Conservation (phyloP, 2,888 invertebrate genomes). For the Leucophenga montana region DNA sequence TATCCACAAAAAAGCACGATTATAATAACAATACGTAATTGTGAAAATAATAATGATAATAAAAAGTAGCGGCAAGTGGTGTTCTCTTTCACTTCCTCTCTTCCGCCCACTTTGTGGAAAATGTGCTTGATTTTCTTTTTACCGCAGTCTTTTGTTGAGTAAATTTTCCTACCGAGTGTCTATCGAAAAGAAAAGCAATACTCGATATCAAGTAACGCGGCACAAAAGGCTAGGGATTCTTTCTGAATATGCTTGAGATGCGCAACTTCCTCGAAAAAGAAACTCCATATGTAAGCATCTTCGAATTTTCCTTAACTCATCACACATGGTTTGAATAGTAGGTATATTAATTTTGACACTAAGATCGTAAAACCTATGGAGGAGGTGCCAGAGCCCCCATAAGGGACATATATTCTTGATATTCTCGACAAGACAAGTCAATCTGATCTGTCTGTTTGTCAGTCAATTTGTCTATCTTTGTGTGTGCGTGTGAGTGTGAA, state of each 20-base stretch:
- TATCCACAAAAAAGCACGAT: constrained; percentile 66
- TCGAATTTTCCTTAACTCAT: too few relatives aligned
- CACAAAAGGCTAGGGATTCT: constrained; percentile 31
- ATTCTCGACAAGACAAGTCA: too few relatives aligned
- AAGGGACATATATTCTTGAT: too few relatives aligned
- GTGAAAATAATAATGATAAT: constrained; percentile 30
- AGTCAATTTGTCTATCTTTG: too few relatives aligned
- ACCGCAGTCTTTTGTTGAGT: constrained; percentile 51
- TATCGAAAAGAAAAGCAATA: background rate
- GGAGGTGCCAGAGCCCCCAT: too few relatives aligned
- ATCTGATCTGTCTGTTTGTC: too few relatives aligned
- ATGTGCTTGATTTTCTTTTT: constrained; percentile 23
- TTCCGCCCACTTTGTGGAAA: background rate
- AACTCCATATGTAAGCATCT: too few relatives aligned
- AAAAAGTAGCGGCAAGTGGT: constrained; percentile 14
- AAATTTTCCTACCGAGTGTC: constrained; percentile 59
- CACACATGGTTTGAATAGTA: too few relatives aligned
- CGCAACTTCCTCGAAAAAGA: too few relatives aligned
- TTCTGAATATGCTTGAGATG: constrained; percentile 30
- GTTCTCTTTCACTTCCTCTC: background rate
- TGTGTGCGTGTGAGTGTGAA: too few relatives aligned
- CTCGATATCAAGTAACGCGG: constrained; percentile 8
- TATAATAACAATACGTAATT: constrained; percentile 62
- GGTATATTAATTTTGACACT: too few relatives aligned
- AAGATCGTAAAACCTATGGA: too few relatives aligned